Evolutionary conservation across 1,140 invertebrate species (phyloP), one percentile per base, ranked within the genome.

Genomic region (Papilio machaon): DNA sequence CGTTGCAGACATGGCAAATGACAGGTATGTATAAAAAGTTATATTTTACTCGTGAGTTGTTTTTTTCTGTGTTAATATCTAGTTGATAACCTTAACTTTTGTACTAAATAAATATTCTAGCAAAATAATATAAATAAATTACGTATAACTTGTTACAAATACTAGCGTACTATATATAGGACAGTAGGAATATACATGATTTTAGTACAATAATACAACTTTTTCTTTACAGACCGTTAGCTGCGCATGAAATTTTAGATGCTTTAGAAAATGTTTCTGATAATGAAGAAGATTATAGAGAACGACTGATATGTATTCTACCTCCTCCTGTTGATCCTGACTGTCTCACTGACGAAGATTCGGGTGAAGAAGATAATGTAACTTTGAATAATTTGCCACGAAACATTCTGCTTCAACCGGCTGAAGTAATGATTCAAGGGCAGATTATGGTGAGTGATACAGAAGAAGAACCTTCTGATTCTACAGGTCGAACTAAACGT

Each of bases 141-240:
- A 87, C 85, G 82, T 85, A 87, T 86, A 86, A 87, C 85, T 86
- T 86, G 86, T 87, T 86, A 87, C 85, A 87, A 87, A 88, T 88
- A 86, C 86, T 88, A 86, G 87, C 84, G 84, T 86, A 85, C 84
- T 88, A 88, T 86, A 88, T 88, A 87, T 87, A 87, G 85, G 85
- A 88, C 87, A 86, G 87, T 87, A 88, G 86, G 86, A 88, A 87
- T 87, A 87, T 87, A 85, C 84, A 85, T 86, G 85, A 88, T 86
- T 87, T 88, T 88, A 86, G 85, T 87, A 85, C 86, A 87, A 85
- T 85, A 87, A 87, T 87, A 87, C 86, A 87, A 86, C 85, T 87
- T 86, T 87, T 86, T 86, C 83, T 86, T 88, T 88, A 85, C 86
- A 88, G 87, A 85, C 84, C 83, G 84, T 88, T 88, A 87, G 83